These are phyloP conservation scores for Ophiothrix spiculata DNA, from an alignment of 35 echinoderm and acorn worm genomes.

Conservation along the genomic window DNA sequence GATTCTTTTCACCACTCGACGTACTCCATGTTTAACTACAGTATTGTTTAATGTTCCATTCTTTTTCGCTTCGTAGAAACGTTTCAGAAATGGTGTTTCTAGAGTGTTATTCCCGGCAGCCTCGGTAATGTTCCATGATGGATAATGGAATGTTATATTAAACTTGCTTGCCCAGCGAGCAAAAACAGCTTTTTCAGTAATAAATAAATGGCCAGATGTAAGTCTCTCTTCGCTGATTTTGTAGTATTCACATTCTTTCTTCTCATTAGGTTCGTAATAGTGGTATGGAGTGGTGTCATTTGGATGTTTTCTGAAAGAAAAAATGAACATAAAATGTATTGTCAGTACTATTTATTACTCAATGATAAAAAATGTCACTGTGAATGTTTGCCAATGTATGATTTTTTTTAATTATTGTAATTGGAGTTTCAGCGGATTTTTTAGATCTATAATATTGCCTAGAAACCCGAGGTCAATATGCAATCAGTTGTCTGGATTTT, in stretches of 20 bases:
- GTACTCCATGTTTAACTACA: constrained; percentile 1
- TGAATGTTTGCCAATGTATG: too few species aligned
- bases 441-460: too few species aligned
- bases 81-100: constrained; percentile 53
- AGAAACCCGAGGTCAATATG: too few species aligned
- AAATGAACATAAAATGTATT: neutral
- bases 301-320: constrained; percentile 69
- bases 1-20: constrained; percentile 31
- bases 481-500: too few species aligned
- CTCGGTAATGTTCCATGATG: constrained; percentile 45
- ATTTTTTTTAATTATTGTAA: too few species aligned
- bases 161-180: constrained; percentile 78
- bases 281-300: constrained; percentile 75
- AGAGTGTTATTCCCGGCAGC: neutral
- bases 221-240: constrained; percentile 64
- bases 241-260: constrained; percentile 86
- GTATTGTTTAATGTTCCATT: constrained; percentile 30
- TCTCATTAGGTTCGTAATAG: constrained; percentile 72
- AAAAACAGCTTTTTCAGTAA: constrained; percentile 94
- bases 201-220: constrained; percentile 76
- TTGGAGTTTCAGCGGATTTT: too few species aligned
- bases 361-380: too few species aligned
- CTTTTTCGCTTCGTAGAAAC: constrained; percentile 46
- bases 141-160: constrained; percentile 76
- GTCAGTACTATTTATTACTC: too few species aligned